A percentile compares a stretch with the other conserved stretches of the same genome.
Evolutionary conservation across 2,888 invertebrate species (phyloP).

Genomic region (Spodoptera littoralis): DNA sequence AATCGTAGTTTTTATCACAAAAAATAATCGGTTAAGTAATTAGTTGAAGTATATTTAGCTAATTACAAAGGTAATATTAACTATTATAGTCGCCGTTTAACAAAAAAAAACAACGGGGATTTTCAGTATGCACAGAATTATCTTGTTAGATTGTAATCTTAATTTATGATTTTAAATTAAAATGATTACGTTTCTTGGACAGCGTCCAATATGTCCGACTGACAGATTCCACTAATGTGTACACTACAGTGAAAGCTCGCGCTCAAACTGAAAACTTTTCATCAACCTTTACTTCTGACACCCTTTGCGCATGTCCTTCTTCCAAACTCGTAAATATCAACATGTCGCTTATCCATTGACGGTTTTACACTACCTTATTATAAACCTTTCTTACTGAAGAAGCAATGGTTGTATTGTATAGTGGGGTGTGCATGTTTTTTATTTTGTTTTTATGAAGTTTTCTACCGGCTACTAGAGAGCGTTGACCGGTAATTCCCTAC

Average conservation of each 20-base stretch:
- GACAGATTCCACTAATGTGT: slow-evolving; percentile 14
- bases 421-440: background rate
- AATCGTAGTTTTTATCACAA: slow-evolving; percentile 26
- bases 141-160: background rate
- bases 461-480: slow-evolving; percentile 32
- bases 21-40: slow-evolving; percentile 25
- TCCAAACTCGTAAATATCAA: slow-evolving; percentile 13
- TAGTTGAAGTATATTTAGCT: slow-evolving; percentile 19
- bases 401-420: slow-evolving; percentile 13
- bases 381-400: background rate
- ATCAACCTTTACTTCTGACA: slow-evolving; percentile 58
- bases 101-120: accelerated
- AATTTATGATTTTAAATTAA: too few relatives aligned
- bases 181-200: background rate
- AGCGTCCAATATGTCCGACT: background rate
- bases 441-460: slow-evolving; percentile 41
- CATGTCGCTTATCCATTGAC: slow-evolving; percentile 16
- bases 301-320: slow-evolving; percentile 67
- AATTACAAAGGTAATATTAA: slow-evolving; percentile 9
- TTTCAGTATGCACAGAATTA: background rate
- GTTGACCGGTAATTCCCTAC: slow-evolving; percentile 58
- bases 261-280: slow-evolving; percentile 71
- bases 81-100: background rate
- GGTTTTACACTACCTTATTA: background rate
- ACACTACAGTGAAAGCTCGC: slow-evolving; percentile 59